phyloP scores from a whole-genome alignment of 2,113 vertebrate genomes.

The Dendropsophus ebraccatus region DNA sequence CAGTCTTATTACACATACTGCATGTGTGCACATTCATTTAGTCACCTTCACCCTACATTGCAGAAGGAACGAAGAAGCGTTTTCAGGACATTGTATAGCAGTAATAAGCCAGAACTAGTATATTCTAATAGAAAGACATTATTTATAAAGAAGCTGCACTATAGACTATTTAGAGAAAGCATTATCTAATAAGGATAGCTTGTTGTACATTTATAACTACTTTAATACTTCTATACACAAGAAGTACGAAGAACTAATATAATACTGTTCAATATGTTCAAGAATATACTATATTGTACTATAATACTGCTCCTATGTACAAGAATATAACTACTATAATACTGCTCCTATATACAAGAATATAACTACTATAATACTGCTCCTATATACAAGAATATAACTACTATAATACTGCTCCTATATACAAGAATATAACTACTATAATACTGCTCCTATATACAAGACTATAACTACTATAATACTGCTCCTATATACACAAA shows the following conservation, averaged over 20 bases:
- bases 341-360: not conserved
- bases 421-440: not conserved
- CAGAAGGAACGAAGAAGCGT: not conserved
- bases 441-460: not conserved
- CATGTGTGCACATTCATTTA: not conserved
- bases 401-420: not conserved
- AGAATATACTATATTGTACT: not conserved
- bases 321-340: constrained; percentile 13
- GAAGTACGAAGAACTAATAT: not conserved
- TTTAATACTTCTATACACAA: not conserved
- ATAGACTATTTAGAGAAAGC: too few relatives aligned
- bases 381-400: not conserved
- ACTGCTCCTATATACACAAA: not conserved
- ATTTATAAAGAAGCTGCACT: not conserved
- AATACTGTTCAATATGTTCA: not conserved
- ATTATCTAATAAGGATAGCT: not conserved
- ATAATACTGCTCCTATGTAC: not conserved
- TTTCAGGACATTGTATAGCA: not conserved
- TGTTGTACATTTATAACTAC: too few relatives aligned
- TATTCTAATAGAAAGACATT: not conserved
- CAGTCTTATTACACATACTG: constrained; percentile 73
- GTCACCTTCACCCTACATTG: not conserved
- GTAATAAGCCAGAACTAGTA: not conserved
- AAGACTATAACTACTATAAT: not conserved
- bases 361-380: constrained; percentile 19